Base-by-base conservation (phyloP, 2,888 invertebrate species). In the Philhelius pedissequus region DNA sequence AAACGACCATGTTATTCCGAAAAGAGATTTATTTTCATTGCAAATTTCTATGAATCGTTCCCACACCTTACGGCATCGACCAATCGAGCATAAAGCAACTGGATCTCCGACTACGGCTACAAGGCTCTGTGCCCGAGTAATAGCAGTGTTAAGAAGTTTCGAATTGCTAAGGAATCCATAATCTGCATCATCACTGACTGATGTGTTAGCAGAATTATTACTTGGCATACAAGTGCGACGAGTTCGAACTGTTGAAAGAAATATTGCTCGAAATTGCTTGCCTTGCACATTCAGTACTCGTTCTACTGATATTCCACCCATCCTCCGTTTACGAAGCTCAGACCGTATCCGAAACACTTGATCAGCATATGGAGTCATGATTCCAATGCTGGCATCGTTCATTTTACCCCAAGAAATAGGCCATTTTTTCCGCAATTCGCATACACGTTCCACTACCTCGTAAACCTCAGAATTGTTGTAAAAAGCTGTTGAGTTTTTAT, bases 21-120 rank as follows among this genome's bases (percentile, higher is more conserved):
- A 94, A 30, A 96, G 92, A 86, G 95, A 95, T 83, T 94, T 93
- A 88, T 95, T 94, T 88, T 94, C 93, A 88, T 94, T 93, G 88
- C 95, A 95, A 66, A 94, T 94, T 88, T 94, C 94, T 83, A 97
- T 93, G 89, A 95, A 96, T 68, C 95, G 93, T 89, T 96, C 96
- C 97, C 97, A 97, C 0, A 96, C 94, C 91, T 95, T 95, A 86
- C 95, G 94, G 90, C 96, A 96, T 80, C 95, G 93, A 7, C 97
- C 97, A 60, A 96, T 93, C 0, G 96, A 95, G 88, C 96, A 95
- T 9, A 97, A 92, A 0, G 96, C 96, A 0, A 96, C 94, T 0
- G 97, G 96, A 92, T 97, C 97, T 0, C 97, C 97, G 1, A 97
- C 95, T 13, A 97, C 96, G 3, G 96, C 96, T 0, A 97, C 96